phyloP scores from a whole-genome alignment of 2,113 vertebrate species.

The Nerophis lumbriciformis region DNA sequence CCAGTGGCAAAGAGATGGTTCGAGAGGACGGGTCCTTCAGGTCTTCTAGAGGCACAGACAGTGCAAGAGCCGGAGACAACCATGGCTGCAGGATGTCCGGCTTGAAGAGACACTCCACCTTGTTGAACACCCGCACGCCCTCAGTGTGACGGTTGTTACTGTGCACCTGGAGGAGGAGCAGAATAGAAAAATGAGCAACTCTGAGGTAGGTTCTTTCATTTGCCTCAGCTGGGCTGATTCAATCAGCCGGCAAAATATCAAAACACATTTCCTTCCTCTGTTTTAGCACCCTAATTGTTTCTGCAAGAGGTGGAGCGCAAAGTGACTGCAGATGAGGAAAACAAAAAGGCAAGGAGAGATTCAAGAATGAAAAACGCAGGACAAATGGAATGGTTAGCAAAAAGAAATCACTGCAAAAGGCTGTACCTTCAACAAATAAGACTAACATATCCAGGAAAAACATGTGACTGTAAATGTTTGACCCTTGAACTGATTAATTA shows the following conservation, averaged over 20 bases:
- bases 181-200: not conserved
- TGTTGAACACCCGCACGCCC: constrained; percentile 81
- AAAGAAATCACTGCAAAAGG: too few species aligned
- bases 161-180: constrained; percentile 75
- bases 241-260: constrained; percentile 46
- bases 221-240: constrained; percentile 17
- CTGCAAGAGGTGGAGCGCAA: constrained; percentile 26
- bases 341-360: constrained; percentile 11
- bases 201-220: constrained; percentile 18
- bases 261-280: constrained; percentile 31
- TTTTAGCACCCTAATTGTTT: constrained; percentile 42
- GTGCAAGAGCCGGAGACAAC: constrained; percentile 68
- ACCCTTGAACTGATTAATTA: too few species aligned
- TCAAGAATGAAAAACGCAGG: constrained; percentile 2
- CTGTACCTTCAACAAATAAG: too few species aligned
- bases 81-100: constrained; percentile 74
- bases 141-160: constrained; percentile 88
- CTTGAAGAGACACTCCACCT: constrained; percentile 83
- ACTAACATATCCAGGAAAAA: too few species aligned
- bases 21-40: constrained; percentile 82
- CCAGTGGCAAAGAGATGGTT: constrained; percentile 74
- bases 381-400: not conserved
- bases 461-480: too few species aligned
- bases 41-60: constrained; percentile 71
- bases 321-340: constrained; percentile 16